Evolutionary conservation across 2,797 vertebrate genomes (phyloP), one percentile per base, ranked within the genome.

Genomic region (Eulemur albifrons): DNA sequence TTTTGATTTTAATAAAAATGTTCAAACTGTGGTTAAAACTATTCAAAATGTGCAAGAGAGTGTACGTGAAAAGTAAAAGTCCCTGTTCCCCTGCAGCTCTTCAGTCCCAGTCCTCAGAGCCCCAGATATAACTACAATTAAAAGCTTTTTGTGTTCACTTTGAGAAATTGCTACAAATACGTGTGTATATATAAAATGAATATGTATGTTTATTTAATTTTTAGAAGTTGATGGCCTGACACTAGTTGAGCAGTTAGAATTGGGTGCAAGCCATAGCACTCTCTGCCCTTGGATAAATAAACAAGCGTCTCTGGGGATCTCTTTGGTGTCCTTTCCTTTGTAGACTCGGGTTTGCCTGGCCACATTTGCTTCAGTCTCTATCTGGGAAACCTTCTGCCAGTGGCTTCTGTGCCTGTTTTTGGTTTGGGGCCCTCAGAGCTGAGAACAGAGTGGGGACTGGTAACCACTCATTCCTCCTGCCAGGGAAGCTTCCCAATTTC

Each of bases 1-100:
- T 90, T 82, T 92, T 57, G 54, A 20, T 77, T 92, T 77, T 85
- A 94, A 67, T 57, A 89, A 85, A 93, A 91, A 85, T 40, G 54
- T 40, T 75, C 43, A 52, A 82, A 84, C 35, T 40, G 4, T 27
- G 30, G 2, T 52, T 83, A 50, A 89, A 90, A 52, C 25, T 83
- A 54, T 59, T 89, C 38, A 45, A 67, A 87, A 65, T 77, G 21
- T 48, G 2, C 32, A 59, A 35, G 12, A 80, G 7, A 18, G 5
- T 48, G 2, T 57, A 90, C 57, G 11, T 32, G 61, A 32, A 59
- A 72, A 86, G 38, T n/a, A 25, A 32, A 50, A 18, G 18, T n/a
- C 35, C 43, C 50, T 2, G 32, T 65, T 86, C 13, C 43, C 13
- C 14, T 50, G 1, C 20, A 27, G 7, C 13, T 63, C 27, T 15